Base-by-base conservation (phyloP, 2,888 invertebrate species). In the Mesorhabditis belari region DNA sequence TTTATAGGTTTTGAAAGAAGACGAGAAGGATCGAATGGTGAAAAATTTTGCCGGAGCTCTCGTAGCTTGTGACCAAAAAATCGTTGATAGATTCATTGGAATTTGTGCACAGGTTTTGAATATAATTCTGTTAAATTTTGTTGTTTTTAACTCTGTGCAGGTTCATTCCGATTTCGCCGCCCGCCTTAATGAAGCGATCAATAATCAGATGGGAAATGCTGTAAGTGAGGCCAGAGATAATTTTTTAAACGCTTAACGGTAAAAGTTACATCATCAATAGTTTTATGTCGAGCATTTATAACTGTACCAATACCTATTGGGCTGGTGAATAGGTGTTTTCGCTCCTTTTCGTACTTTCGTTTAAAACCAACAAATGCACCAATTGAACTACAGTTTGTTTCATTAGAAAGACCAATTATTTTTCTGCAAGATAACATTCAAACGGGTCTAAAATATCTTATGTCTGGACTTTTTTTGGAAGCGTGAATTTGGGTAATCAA, bases 11-110 rank as follows among this genome's bases (percentile, higher is more conserved):
- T 86, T 95, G 74, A 87, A 87, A 66, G 86, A 86, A 12, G 88
- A 86, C 0, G 90, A 88, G 57, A 87, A 88, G 68, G 84, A 87
- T 59, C 87, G 91, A 44, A 81, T 90, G 58, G 87, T 89, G 2
- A 83, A 86, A 17, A 95, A 96, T 82, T 87, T 96, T 76, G 90
- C 88, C 1, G 88, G 85, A 5, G 87, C 89, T 81, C 82, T 95
- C 61, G 87, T 87, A 73, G 85, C 87, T 70, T 91, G 93, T 4
- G 88, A 90, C 87, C 86, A 60, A n/a, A 92, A 93, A 81, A 87
- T 96, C 73, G 90, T 91, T 83, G 89, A 81, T 77, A 87, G 93
- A 65, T 89, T 50, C 19, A 50, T 50, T 21, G n/a, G 21, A 21
- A 6, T 50, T 9, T 50, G 12, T 23, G 21, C 19, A 9, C 12